A percentile compares a stretch with the other conserved stretches of the same genome.
Evolutionary conservation across 1,140 invertebrate genomes (phyloP).

Genomic region (Pseudachorutes palmiensis): DNA sequence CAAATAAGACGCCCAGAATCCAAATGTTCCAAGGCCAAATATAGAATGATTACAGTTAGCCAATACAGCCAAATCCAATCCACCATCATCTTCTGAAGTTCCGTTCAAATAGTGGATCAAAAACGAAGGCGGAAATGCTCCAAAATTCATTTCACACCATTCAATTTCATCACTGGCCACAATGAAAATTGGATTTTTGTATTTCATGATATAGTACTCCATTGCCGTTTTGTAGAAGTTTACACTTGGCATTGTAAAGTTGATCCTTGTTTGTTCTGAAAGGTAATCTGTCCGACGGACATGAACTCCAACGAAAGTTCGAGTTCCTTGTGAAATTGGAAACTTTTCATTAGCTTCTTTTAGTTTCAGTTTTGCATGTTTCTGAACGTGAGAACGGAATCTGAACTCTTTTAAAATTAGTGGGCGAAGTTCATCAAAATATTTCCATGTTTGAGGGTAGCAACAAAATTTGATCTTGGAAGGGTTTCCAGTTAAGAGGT

Average conservation of each 20-base stretch:
- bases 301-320: conserved; percentile 5
- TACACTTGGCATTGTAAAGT: neutral
- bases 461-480: neutral
- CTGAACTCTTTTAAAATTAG: neutral
- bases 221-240: neutral
- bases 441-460: neutral
- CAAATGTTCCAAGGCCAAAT: conserved; percentile 2
- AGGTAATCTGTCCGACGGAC: neutral
- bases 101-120: neutral
- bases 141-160: neutral
- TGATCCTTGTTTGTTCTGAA: neutral
- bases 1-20: neutral
- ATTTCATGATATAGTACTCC: neutral
- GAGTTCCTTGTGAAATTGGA: neutral
- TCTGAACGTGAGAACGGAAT: neutral
- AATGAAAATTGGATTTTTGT: neutral
- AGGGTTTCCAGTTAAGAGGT: neutral
- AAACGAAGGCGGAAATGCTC: neutral
- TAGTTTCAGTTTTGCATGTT: neutral
- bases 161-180: neutral
- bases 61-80: neutral
- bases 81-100: neutral
- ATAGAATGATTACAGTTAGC: neutral
- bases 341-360: neutral
- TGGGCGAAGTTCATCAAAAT: neutral